phyloP scores from a whole-genome alignment of 2,888 invertebrate genomes.

The Argyra leucocephala region DNA sequence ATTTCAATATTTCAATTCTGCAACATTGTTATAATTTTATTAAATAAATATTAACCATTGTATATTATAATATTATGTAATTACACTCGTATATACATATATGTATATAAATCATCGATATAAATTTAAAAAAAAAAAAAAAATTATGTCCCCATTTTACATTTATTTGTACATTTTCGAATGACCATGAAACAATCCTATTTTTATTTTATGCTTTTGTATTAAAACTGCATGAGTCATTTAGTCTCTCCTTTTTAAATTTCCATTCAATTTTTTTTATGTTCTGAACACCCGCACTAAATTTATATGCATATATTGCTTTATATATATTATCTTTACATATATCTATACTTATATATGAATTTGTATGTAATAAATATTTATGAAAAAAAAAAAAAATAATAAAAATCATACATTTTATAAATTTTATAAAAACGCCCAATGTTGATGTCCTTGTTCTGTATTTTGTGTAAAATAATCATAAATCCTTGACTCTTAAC shows the following conservation, averaged over 20 bases:
- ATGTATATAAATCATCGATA: too few species aligned
- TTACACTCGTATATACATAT: too few species aligned
- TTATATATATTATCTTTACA: too few species aligned
- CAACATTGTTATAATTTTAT: too few species aligned
- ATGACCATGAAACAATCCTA: background rate
- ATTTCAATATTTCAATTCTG: too few species aligned
- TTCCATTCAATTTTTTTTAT: too few species aligned
- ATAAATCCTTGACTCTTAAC: slow-evolving; percentile 1
- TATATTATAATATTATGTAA: too few species aligned
- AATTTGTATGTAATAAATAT: too few species aligned
- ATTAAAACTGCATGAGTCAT: background rate
- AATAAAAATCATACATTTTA: background rate
- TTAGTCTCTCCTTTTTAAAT: background rate
- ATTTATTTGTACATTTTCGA: background rate
- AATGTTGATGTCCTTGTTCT: background rate
- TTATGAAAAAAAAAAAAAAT: too few species aligned
- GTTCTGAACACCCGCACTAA: background rate
- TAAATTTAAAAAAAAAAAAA: too few species aligned
- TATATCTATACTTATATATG: too few species aligned
- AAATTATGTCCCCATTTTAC: background rate
- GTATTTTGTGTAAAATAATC: background rate
- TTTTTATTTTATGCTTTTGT: background rate
- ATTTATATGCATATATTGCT: background rate
- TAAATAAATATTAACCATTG: too few species aligned
- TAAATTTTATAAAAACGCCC: background rate